phyloP scores from a whole-genome alignment of 1,140 invertebrate species.

The Dendrolimus punctatus region DNA sequence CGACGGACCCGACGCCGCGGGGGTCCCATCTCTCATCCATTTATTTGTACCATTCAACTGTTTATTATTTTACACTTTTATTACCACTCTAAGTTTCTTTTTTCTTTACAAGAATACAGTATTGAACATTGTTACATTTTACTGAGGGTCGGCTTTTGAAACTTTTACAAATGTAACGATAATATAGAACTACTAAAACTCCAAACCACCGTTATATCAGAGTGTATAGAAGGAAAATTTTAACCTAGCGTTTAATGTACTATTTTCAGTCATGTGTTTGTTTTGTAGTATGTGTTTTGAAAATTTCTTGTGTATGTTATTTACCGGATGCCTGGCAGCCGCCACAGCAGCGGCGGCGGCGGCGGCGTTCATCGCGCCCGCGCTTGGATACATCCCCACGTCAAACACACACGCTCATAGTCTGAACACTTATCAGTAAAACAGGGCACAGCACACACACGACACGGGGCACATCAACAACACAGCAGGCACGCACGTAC shows the following conservation, averaged over 20 bases:
- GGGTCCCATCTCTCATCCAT: constrained; percentile 16
- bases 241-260: background rate
- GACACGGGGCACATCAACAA: constrained; percentile 48
- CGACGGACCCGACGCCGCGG: constrained; percentile 20
- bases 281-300: constrained; percentile 1
- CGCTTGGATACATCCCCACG: constrained; percentile 69
- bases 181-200: too few relatives aligned
- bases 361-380: constrained; percentile 71
- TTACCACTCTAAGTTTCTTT: constrained; percentile 11
- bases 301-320: constrained; percentile 10
- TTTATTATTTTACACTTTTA: constrained; percentile 28
- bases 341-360: constrained; percentile 70
- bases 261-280: background rate
- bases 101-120: background rate
- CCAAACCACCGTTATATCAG: too few relatives aligned
- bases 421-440: constrained; percentile 45
- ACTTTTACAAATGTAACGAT: too few relatives aligned
- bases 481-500: constrained; percentile 41
- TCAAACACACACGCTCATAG: constrained; percentile 61
- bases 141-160: too few relatives aligned
- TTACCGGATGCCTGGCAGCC: constrained; percentile 71
- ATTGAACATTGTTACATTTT: background rate
- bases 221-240: too few relatives aligned
- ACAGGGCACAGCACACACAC: constrained; percentile 55
- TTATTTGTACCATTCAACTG: constrained; percentile 24